Evolutionary conservation across 30 jellyfish, hydroid and myxozoan species (phyloP).

Genomic region (Catostylus mosaicus): DNA sequence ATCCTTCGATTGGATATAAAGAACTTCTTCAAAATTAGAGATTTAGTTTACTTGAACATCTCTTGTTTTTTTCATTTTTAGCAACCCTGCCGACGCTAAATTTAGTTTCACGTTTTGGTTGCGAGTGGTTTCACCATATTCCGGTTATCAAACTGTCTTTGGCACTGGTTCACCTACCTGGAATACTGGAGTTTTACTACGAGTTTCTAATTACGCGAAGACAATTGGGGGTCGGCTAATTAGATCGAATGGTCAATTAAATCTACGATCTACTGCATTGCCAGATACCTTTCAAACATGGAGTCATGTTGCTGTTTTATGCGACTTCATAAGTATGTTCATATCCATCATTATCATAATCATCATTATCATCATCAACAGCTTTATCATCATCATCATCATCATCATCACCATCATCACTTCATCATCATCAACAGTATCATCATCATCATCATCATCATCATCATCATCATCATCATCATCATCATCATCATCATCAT

Average conservation of each 20-base stretch:
- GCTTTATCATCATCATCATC: too few species aligned
- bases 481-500: too few species aligned
- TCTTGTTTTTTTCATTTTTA: too few species aligned
- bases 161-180: constrained; percentile 7
- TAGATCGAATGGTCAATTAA: not conserved
- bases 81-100: constrained; percentile 33
- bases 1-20: too few species aligned
- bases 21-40: too few species aligned
- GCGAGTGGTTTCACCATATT: constrained; percentile 2
- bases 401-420: too few species aligned
- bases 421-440: too few species aligned
- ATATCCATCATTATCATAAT: too few species aligned
- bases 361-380: too few species aligned
- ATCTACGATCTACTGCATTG: not conserved
- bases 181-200: constrained; percentile 17
- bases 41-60: too few species aligned
- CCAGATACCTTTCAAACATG: constrained; percentile 13
- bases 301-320: constrained; percentile 18
- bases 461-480: too few species aligned
- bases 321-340: constrained; percentile 3
- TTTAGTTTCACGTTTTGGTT: constrained; percentile 40
- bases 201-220: constrained; percentile 3
- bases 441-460: too few species aligned
- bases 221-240: not conserved
- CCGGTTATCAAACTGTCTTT: constrained; percentile 19